These are phyloP conservation scores for Mellivora capensis DNA, from an alignment of 2,113 vertebrate genomes.

Conservation along the genomic window DNA sequence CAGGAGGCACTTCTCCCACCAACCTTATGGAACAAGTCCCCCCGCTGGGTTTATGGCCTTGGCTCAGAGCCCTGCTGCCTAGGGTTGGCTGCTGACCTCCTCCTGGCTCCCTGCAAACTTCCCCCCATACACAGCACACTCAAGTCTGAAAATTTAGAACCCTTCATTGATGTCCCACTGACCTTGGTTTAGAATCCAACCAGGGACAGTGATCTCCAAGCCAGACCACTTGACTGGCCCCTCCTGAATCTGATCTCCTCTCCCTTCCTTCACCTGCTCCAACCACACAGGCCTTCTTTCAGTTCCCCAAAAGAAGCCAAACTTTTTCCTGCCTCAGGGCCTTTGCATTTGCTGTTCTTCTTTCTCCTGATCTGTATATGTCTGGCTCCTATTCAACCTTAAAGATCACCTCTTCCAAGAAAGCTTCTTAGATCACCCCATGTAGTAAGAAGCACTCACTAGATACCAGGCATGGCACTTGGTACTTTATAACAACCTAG, in stretches of 20 bases:
- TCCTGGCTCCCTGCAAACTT: not conserved
- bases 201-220: not conserved
- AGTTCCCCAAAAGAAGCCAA: not conserved
- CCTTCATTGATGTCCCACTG: not conserved
- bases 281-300: not conserved
- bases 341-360: not conserved
- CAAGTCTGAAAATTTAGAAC: not conserved
- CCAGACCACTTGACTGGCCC: not conserved
- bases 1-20: slow-evolving; percentile 3
- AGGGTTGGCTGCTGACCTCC: not conserved
- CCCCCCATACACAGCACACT: not conserved
- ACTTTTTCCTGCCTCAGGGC: not conserved
- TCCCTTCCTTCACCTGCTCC: not conserved
- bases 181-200: not conserved
- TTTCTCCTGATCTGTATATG: not conserved
- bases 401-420: not conserved
- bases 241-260: not conserved
- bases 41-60: not conserved
- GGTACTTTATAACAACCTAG: not conserved
- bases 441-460: not conserved
- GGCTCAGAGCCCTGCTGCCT: not conserved
- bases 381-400: not conserved
- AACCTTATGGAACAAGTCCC: not conserved
- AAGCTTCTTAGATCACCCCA: not conserved
- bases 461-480: not conserved